Evolutionary conservation across 2,888 invertebrate species (phyloP).

Genomic region (Athrips mouffetella): DNA sequence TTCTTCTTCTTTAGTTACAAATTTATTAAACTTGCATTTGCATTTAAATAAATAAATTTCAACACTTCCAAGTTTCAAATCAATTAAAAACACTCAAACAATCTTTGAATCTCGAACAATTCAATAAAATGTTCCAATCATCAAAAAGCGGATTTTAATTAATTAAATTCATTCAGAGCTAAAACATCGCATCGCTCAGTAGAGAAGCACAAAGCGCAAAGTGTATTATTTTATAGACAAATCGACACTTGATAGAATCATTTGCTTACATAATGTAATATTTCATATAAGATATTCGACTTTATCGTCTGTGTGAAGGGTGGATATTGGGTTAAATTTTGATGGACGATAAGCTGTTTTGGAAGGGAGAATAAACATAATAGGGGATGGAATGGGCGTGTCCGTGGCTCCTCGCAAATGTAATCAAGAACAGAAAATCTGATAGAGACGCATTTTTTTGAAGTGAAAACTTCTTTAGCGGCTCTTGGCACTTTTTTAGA

Average conservation of each 20-base stretch:
- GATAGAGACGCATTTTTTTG: constrained; percentile 31
- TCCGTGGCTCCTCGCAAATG: constrained; percentile 72
- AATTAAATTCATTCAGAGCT: constrained; percentile 70
- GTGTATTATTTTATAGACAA: constrained; percentile 77
- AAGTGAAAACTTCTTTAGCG: too few relatives aligned
- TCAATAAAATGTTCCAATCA: constrained; percentile 32
- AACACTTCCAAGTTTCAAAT: not conserved
- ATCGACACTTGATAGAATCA: constrained; percentile 53
- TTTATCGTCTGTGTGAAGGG: constrained; percentile 19
- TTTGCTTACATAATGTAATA: constrained; percentile 45
- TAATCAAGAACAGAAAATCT: constrained; percentile 61
- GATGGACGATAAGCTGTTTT: constrained; percentile 34
- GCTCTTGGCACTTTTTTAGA: too few relatives aligned
- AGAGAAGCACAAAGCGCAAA: constrained; percentile 73
- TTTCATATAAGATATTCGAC: constrained; percentile 16
- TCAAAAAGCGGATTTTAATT: constrained; percentile 61
- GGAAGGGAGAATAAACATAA: constrained; percentile 45
- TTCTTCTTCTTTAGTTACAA: too few relatives aligned
- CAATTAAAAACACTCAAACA: not conserved
- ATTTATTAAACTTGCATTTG: too few relatives aligned
- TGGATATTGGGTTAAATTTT: constrained; percentile 29
- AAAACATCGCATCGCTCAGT: constrained; percentile 72
- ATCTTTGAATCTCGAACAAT: constrained; percentile 6
- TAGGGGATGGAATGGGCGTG: constrained; percentile 75
- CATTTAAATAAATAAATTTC: too few relatives aligned